phyloP scores from a whole-genome alignment of 1,140 invertebrate genomes.

The Colletes latitarsis region DNA sequence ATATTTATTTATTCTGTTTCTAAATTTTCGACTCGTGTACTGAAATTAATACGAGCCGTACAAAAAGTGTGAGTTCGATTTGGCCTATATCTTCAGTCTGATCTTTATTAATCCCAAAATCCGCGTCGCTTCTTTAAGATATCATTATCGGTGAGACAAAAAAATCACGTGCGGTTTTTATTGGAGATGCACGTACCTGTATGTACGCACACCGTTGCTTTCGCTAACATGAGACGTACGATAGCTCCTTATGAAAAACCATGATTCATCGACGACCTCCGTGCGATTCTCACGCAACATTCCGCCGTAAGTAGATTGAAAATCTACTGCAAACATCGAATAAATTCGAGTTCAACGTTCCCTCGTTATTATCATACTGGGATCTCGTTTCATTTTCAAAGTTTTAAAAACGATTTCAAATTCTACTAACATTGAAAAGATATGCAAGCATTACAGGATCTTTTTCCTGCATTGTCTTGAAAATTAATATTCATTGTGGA shows the following conservation, averaged over 20 bases:
- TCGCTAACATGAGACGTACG: not conserved
- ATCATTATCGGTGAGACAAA: not conserved
- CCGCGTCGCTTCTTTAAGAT: not conserved
- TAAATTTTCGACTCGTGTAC: too few relatives aligned
- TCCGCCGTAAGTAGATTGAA: not conserved
- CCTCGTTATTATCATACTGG: not conserved
- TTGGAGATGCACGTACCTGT: not conserved
- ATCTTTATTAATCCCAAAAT: not conserved
- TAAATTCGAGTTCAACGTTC: slow-evolving; percentile 19
- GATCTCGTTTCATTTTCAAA: not conserved
- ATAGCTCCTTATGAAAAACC: slow-evolving; percentile 3
- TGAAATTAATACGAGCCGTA: too few relatives aligned
- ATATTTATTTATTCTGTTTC: too few relatives aligned
- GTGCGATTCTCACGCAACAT: slow-evolving; percentile 7
- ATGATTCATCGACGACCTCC: slow-evolving; percentile 18
- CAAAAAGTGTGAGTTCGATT: too few relatives aligned
- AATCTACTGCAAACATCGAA: not conserved
- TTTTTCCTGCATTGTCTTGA: too few relatives aligned
- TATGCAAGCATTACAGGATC: too few relatives aligned
- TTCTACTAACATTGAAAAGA: too few relatives aligned
- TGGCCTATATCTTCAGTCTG: too few relatives aligned
- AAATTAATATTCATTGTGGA: too few relatives aligned
- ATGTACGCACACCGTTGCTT: not conserved
- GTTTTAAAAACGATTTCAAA: too few relatives aligned
- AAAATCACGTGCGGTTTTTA: not conserved